phyloP scores from a whole-genome alignment of 2,797 vertebrate species.

The Protosalanx chinensis region DNA sequence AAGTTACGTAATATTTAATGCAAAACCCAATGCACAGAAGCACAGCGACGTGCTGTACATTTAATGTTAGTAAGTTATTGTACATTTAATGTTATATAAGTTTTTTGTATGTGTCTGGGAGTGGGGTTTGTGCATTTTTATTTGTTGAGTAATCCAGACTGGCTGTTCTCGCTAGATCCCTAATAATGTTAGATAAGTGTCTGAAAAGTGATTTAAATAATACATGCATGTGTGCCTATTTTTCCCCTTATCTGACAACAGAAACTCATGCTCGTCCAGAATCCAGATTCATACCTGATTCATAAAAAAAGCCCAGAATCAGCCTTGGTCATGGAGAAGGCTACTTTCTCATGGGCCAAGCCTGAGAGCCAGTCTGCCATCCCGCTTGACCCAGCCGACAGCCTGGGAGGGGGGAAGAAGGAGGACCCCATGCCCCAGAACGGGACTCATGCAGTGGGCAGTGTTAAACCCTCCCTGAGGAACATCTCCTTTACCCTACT shows the following conservation, averaged over 20 bases:
- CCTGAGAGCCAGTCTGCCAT: constrained; percentile 3
- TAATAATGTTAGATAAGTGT: too few relatives aligned
- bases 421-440: constrained; percentile 16
- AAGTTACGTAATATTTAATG: not conserved
- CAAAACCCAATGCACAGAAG: not conserved
- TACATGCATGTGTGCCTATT: not conserved
- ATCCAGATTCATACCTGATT: constrained; percentile 73
- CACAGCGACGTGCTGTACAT: not conserved
- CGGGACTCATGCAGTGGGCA: not conserved
- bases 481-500: constrained; percentile 73
- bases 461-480: constrained; percentile 52
- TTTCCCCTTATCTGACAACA: constrained; percentile 40
- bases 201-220: not conserved
- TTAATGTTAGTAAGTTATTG: not conserved
- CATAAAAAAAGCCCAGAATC: constrained; percentile 55
- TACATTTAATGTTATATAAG: not conserved
- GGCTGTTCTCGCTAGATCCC: not conserved
- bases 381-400: not conserved
- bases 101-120: not conserved
- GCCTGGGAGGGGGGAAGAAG: constrained; percentile 11
- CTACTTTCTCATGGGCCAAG: constrained; percentile 73
- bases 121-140: not conserved
- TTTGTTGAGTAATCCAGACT: not conserved
- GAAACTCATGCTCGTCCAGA: constrained; percentile 76
- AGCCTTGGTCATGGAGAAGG: constrained; percentile 74